phyloP scores from a whole-genome alignment of 2,113 vertebrate species.

The Rhinogobius similis region DNA sequence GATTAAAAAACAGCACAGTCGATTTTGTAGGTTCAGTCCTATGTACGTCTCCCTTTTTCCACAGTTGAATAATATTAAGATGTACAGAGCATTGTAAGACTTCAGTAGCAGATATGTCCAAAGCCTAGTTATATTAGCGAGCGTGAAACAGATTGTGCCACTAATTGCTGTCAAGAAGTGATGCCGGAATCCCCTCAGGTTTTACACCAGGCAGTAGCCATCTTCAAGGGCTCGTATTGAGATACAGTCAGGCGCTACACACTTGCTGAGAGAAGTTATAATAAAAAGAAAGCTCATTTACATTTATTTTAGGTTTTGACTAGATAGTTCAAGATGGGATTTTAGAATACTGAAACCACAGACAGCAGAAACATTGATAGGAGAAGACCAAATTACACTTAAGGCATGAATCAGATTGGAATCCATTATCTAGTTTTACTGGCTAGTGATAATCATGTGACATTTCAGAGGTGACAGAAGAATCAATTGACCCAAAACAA shows the following conservation, averaged over 20 bases:
- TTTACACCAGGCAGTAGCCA: conserved; percentile 64
- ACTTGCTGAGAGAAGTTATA: conserved; percentile 62
- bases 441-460: not conserved
- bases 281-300: conserved; percentile 55
- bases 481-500: not conserved
- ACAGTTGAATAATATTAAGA: conserved; percentile 75
- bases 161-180: conserved; percentile 80
- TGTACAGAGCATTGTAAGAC: conserved; percentile 67
- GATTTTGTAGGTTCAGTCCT: conserved; percentile 60
- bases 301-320: conserved; percentile 58
- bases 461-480: not conserved
- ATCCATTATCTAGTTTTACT: not conserved
- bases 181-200: conserved; percentile 75
- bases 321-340: conserved; percentile 40
- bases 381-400: not conserved
- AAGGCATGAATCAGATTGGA: not conserved
- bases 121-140: conserved; percentile 71
- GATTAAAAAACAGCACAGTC: conserved; percentile 61
- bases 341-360: conserved; percentile 23
- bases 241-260: conserved; percentile 63
- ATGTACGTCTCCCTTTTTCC: conserved; percentile 67
- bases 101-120: conserved; percentile 71
- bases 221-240: conserved; percentile 73
- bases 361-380: not conserved
- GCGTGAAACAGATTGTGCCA: conserved; percentile 77